Evolutionary conservation across 92 coral and sea anemone species (phyloP).

Genomic region (Blastomussa wellsi): DNA sequence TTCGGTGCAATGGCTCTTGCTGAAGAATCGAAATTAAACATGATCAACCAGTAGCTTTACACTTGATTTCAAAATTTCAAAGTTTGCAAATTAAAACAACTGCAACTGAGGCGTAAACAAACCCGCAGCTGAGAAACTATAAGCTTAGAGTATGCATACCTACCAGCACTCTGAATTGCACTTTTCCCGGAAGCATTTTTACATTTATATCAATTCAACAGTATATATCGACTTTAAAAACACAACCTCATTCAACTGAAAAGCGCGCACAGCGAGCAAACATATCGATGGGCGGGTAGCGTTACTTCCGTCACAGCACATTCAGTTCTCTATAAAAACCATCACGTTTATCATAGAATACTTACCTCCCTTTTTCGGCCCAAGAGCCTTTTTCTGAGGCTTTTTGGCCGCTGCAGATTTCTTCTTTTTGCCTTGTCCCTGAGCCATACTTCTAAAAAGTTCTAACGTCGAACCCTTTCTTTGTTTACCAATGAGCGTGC

Average conservation of each 20-base stretch:
- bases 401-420: slow-evolving; percentile 60
- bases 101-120: neutral
- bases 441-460: slow-evolving; percentile 68
- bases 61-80: neutral
- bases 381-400: slow-evolving; percentile 79
- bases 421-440: slow-evolving; percentile 85
- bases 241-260: neutral
- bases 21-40: slow-evolving; percentile 7
- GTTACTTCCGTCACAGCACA: slow-evolving; percentile 50
- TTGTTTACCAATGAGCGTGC: slow-evolving; percentile 40
- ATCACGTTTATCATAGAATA: neutral
- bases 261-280: neutral
- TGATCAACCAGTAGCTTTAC: neutral
- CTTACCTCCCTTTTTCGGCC: slow-evolving; percentile 93
- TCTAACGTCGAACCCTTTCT: slow-evolving; percentile 10
- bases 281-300: neutral
- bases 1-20: slow-evolving; percentile 74
- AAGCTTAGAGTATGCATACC: neutral
- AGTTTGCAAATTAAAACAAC: neutral
- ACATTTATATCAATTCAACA: neutral
- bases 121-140: neutral
- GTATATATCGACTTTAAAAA: neutral
- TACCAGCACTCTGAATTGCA: neutral
- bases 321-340: neutral
- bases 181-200: neutral